These are phyloP conservation scores for Dascillus cervinus DNA, from an alignment of 2,888 invertebrate genomes.

Conservation along the genomic window DNA sequence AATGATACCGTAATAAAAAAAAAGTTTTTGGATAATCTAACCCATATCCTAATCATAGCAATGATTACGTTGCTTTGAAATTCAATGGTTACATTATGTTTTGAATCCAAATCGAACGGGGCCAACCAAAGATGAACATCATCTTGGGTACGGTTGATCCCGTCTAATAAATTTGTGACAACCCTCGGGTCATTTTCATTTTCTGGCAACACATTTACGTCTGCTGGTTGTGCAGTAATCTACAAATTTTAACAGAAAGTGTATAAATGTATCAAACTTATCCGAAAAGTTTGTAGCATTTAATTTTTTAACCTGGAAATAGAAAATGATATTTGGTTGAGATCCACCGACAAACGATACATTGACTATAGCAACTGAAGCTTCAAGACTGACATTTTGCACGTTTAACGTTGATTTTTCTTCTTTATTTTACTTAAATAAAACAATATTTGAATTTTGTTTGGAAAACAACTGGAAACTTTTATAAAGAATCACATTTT, in stretches of 20 bases:
- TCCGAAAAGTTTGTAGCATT: too few relatives aligned
- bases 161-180: constrained; percentile 59
- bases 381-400: background rate
- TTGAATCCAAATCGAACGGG: constrained; percentile 52
- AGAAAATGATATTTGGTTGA: too few relatives aligned
- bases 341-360: background rate
- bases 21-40: constrained; percentile 12
- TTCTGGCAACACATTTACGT: constrained; percentile 59
- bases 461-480: too few relatives aligned
- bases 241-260: constrained; percentile 22
- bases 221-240: constrained; percentile 50
- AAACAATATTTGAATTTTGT: too few relatives aligned
- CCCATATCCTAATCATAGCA: constrained; percentile 37
- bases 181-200: constrained; percentile 56
- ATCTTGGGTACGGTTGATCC: constrained; percentile 65
- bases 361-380: background rate
- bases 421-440: too few relatives aligned
- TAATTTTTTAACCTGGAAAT: too few relatives aligned
- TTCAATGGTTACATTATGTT: constrained; percentile 53
- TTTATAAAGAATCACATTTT: too few relatives aligned
- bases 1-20: too few relatives aligned
- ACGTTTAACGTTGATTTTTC: background rate
- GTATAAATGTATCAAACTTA: background rate
- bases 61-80: constrained; percentile 42
- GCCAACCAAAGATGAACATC: constrained; percentile 72